A percentile compares a stretch with the other conserved stretches of the same genome.
These are phyloP conservation scores for Drosophila kurseongensis DNA, from an alignment of 1,140 invertebrate genomes.

Conservation along the genomic window DNA sequence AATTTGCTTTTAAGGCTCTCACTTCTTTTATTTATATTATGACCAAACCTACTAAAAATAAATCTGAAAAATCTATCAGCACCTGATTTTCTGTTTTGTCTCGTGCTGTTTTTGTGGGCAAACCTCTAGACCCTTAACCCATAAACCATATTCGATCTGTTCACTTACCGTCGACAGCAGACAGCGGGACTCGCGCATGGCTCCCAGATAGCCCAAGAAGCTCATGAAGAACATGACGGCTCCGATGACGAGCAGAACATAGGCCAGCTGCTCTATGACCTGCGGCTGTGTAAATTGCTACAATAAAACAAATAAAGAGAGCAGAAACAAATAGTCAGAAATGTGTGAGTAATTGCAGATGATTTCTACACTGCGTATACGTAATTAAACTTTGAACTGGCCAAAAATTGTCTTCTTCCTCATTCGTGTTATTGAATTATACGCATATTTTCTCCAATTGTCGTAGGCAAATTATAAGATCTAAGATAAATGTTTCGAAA, in stretches of 20 bases:
- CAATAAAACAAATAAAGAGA: conserved; percentile 42
- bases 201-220: conserved; percentile 94
- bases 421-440: conserved; percentile 66
- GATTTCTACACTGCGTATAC: conserved; percentile 54
- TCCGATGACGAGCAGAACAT: conserved; percentile 92
- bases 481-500: background rate
- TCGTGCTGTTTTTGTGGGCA: background rate
- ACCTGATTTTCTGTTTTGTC: background rate
- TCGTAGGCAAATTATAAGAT: conserved; percentile 35
- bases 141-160: conserved; percentile 5
- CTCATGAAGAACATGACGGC: conserved; percentile 92
- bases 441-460: conserved; percentile 34
- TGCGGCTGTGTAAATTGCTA: conserved; percentile 87
- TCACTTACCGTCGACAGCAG: conserved; percentile 90
- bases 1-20: no score
- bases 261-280: conserved; percentile 88
- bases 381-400: conserved; percentile 73
- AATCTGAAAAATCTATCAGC: no score
- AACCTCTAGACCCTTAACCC: background rate
- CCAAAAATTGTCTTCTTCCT: conserved; percentile 34
- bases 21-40: background rate
- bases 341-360: conserved; percentile 35
- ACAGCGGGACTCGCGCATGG: conserved; percentile 92
- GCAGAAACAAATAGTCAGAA: conserved; percentile 15
- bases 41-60: no score